These are phyloP conservation scores for Mesocricetus auratus DNA, from an alignment of 2,113 vertebrate genomes.

Conservation along the genomic window DNA sequence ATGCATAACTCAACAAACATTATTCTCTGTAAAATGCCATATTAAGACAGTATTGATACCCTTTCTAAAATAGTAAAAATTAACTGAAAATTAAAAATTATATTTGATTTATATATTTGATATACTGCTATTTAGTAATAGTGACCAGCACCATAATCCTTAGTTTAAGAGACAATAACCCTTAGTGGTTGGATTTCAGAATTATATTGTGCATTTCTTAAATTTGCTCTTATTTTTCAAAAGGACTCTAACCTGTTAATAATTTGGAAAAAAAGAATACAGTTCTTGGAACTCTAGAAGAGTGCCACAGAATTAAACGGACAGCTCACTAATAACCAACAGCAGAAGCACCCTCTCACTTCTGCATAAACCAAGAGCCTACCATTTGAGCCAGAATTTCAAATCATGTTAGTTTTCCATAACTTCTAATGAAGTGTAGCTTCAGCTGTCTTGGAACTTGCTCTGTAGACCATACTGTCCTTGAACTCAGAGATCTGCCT, in stretches of 20 bases:
- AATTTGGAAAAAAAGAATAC: neutral
- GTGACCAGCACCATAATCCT: neutral
- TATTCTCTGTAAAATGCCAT: neutral
- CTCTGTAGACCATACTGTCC: neutral
- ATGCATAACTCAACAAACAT: conserved; percentile 15
- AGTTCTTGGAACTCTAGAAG: conserved; percentile 4
- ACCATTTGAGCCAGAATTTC: neutral
- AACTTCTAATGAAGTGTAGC: neutral
- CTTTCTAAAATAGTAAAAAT: conserved; percentile 36
- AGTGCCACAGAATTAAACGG: neutral
- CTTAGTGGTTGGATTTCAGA: conserved; percentile 39
- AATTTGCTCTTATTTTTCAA: conserved; percentile 50
- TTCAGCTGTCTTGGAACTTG: neutral
- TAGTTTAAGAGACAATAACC: conserved; percentile 29
- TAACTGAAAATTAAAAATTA: conserved; percentile 53
- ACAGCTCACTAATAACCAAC: neutral
- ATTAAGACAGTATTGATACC: conserved; percentile 10
- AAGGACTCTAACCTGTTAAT: conserved; percentile 14
- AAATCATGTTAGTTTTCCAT: conserved; percentile 32
- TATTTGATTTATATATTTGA: conserved; percentile 39
- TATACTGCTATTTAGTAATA: conserved; percentile 38
- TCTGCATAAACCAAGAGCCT: conserved; percentile 6
- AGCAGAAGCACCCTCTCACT: conserved; percentile 8
- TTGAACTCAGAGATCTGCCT: neutral
- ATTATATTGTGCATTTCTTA: conserved; percentile 34